Evolutionary conservation across 2,888 invertebrate species (phyloP).

Genomic region (Megastigmus dorsalis): DNA sequence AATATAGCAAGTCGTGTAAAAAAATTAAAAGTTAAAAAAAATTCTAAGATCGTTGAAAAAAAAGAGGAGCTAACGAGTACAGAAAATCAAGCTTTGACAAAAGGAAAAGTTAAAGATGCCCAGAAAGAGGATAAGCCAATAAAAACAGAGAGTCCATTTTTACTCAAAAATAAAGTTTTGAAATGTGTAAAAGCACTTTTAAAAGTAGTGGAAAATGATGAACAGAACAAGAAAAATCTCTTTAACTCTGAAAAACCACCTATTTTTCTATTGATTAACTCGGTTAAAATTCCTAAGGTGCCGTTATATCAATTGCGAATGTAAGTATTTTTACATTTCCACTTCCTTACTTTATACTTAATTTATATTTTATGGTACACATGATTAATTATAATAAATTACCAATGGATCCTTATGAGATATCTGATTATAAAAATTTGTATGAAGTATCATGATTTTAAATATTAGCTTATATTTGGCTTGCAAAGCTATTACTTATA

Average conservation of each 20-base stretch:
- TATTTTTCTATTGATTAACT: constrained; percentile 78
- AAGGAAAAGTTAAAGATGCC: constrained; percentile 27
- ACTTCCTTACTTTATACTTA: background rate
- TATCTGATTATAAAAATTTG: constrained; percentile 60
- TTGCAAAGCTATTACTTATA: constrained; percentile 6
- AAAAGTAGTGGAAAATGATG: constrained; percentile 66
- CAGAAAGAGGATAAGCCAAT: constrained; percentile 15
- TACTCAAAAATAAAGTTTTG: constrained; percentile 65
- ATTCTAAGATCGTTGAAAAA: too few relatives aligned
- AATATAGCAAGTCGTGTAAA: too few relatives aligned
- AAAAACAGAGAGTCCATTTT: constrained; percentile 18
- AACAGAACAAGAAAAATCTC: constrained; percentile 71
- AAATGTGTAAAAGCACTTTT: constrained; percentile 70
- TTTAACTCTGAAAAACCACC: constrained; percentile 77
- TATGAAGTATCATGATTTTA: constrained; percentile 54
- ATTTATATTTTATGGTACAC: constrained; percentile 41
- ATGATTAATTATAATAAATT: constrained; percentile 65
- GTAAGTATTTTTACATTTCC: constrained; percentile 77
- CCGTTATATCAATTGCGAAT: constrained; percentile 79
- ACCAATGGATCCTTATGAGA: constrained; percentile 70
- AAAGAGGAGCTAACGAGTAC: constrained; percentile 45
- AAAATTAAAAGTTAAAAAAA: constrained; percentile 5
- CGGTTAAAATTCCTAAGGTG: constrained; percentile 80
- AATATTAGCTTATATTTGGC: background rate
- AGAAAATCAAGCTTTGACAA: constrained; percentile 41